Percentiles rank a stretch among this genome's conserved stretches.
phyloP scores from a whole-genome alignment of 2,888 invertebrate genomes.

The Listrodromus nycthemerus region DNA sequence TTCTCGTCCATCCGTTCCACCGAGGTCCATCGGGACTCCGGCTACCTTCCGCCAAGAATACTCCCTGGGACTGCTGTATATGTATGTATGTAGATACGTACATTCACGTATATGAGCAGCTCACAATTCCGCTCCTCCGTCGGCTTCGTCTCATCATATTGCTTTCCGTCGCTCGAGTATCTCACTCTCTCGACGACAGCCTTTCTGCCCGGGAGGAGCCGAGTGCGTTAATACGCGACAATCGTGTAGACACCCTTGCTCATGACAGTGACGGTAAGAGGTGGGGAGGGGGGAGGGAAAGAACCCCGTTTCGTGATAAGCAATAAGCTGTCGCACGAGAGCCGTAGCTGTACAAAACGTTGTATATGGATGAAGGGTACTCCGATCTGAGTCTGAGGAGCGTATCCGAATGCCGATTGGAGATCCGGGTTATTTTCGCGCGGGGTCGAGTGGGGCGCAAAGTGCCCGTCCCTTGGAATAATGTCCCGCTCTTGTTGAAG shows the following conservation, averaged over 20 bases:
- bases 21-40: constrained; percentile 57
- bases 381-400: background rate
- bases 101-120: background rate
- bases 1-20: constrained; percentile 59
- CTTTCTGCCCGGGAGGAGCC: constrained; percentile 59
- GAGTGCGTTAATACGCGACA: constrained; percentile 67
- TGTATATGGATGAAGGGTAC: background rate
- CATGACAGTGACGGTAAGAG: constrained; percentile 14
- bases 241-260: constrained; percentile 65
- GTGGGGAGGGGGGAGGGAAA: constrained; percentile 36
- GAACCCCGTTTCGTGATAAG: constrained; percentile 65
- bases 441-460: background rate
- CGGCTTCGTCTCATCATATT: constrained; percentile 21
- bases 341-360: background rate
- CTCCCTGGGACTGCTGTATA: background rate
- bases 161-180: constrained; percentile 27
- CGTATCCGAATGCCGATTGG: constrained; percentile 33
- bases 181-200: constrained; percentile 39
- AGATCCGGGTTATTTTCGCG: constrained; percentile 40
- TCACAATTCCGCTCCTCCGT: constrained; percentile 27
- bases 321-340: constrained; percentile 66
- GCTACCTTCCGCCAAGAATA: constrained; percentile 32
- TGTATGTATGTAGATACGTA: constrained; percentile 1
- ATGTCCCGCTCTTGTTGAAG: background rate
- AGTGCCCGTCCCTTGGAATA: background rate